Conservation (phyloP, 2,797 vertebrate genomes). For the Sciurus vulgaris region DNA sequence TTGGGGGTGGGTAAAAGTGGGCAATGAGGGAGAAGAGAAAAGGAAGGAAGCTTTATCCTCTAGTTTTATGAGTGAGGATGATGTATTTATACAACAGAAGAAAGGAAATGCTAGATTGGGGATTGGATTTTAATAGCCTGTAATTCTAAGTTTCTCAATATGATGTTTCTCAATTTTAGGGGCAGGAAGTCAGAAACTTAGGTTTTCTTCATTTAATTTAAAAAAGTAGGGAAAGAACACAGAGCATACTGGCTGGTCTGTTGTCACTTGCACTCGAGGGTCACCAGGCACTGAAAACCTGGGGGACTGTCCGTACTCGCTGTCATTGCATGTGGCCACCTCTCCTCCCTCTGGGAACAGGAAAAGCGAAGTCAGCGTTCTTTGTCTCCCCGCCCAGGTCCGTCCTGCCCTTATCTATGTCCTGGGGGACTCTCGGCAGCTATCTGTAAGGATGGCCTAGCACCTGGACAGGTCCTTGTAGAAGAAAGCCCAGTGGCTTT, state of each 20-base stretch:
- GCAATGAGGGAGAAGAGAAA: neutral
- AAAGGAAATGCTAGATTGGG: neutral
- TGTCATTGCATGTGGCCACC: neutral
- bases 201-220: neutral
- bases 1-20: neutral
- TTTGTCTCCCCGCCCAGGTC: neutral
- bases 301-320: too few species aligned
- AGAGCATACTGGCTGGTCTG: neutral
- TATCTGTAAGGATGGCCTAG: neutral
- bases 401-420: neutral
- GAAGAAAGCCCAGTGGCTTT: neutral
- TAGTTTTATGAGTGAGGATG: neutral
- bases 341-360: neutral
- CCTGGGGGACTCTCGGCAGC: neutral
- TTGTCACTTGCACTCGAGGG: neutral
- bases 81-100: neutral
- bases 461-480: neutral
- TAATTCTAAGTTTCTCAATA: neutral
- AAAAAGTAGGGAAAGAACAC: neutral
- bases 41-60: neutral
- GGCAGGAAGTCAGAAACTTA: neutral
- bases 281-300: too few species aligned
- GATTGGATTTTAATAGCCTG: neutral
- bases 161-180: neutral
- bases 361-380: neutral